Evolutionary conservation across 2,113 vertebrate species (phyloP), one percentile per base, ranked within the genome.

Genomic region (Taxidea taxus): DNA sequence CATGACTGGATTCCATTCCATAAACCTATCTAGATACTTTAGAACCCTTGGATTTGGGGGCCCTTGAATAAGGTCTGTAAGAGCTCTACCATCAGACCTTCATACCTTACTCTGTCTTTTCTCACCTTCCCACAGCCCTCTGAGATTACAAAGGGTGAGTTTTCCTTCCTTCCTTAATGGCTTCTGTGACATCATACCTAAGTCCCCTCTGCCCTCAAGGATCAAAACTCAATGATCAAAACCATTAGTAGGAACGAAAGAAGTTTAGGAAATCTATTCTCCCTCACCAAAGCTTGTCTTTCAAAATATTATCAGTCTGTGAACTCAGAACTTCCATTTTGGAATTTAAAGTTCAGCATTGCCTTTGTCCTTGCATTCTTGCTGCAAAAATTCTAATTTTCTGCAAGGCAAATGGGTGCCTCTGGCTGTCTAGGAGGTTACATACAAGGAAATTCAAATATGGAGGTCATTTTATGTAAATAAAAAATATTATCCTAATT

Each of bases 221-320:
- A 68, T 27, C 74, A 83, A 95, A 87, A 64, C 42, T 90, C 49
- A 64, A 6, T 94, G 21, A 91, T 93, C 39, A 96, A 70, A 82
- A 82, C 44, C 29, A 42, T 92, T 56, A 39, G 31, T 60, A 51
- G 64, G 12, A 68, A 9, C 39, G 94, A 47, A 83, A 87, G 47
- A 89, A 91, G 18, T 64, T 92, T 70, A 77, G n/a, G 49, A 90
- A 96, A 62, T 25, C 70, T 77, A 5, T 37, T 91, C 9, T 94
- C 49, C 85, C 29, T 58, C 74, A 18, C 44, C 49, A 86, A 88
- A 93, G 31, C 7, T 12, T 58, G 15, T n/a, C 44, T 94, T 97
- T 74, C 42, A 91, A 85, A 93, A 49, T 88, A 27, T 44, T 39
- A 6, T 80, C 39, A 85, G 31, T 62, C 44, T 87, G 14, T 60